Evolutionary conservation across 2,797 vertebrate genomes (phyloP).

Genomic region (Parambassis ranga): DNA sequence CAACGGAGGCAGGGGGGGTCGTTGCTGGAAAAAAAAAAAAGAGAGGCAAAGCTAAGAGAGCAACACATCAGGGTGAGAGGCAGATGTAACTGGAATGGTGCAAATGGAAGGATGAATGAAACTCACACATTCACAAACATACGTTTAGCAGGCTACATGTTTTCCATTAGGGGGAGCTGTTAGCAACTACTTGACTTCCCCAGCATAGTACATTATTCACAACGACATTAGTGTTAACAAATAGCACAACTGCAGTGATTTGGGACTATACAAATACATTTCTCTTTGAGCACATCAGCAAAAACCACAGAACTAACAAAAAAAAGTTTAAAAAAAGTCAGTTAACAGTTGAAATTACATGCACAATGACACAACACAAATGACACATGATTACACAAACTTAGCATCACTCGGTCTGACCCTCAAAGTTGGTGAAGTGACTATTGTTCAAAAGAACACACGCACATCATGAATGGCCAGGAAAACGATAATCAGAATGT

Average conservation of each 20-base stretch:
- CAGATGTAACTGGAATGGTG: constrained; percentile 17
- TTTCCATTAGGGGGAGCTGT: constrained; percentile 38
- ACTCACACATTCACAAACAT: constrained; percentile 34
- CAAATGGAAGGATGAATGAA: constrained; percentile 39
- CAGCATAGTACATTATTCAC: neutral
- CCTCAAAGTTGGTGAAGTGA: neutral
- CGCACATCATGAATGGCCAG: neutral
- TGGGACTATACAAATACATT: neutral
- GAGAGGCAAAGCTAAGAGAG: constrained; percentile 1
- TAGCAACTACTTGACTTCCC: neutral
- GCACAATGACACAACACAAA: too few species aligned
- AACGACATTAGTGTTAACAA: neutral
- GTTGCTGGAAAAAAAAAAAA: constrained; percentile 7
- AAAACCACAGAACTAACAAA: neutral
- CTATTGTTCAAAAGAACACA: neutral
- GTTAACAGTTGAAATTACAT: too few species aligned
- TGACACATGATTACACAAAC: too few species aligned
- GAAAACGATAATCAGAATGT: constrained; percentile 17
- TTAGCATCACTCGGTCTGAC: neutral
- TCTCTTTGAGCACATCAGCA: neutral
- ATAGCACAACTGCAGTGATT: neutral
- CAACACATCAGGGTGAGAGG: constrained; percentile 27
- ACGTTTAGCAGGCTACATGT: neutral
- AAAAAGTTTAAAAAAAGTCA: neutral
- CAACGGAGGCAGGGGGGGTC: neutral